Base-by-base conservation (phyloP, 2,113 vertebrate genomes). In the Pseudopipra pipra region DNA sequence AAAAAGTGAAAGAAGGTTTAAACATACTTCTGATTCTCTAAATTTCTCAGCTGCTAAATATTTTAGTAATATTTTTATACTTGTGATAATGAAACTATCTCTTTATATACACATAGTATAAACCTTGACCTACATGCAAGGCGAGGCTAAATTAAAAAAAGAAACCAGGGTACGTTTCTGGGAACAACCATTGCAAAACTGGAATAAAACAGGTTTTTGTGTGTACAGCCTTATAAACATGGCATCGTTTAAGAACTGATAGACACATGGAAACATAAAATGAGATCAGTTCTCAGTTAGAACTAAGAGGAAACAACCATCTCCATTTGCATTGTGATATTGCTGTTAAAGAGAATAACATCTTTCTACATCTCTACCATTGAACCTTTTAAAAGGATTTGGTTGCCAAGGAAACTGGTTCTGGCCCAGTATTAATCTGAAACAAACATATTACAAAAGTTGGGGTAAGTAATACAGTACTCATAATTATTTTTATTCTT, bases 401-500 rank as follows among this genome's bases (percentile, higher is more conserved):
- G 95, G 98, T 99, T 99, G 98, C 98, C 99, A 99, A 98, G 98
- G 99, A 98, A 99, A 99, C 98, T 98, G 98, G 98, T 98, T 98
- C 98, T 98, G 99, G 99, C 98, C 98, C 99, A 98, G 96, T 98
- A 98, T 98, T 98, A 98, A 98, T 98, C 98, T 98, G 97, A 98
- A 98, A 98, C 95, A 98, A 98, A 97, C 96, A 93, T 89, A 96
- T 97, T 96, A 96, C 95, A 97, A 96, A 97, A 96, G 96, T 94
- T 98, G 95, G 89, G 85, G 93, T 93, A 95, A 97, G 95, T 89
- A 93, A 85, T 91, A 86, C 89, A 95, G 65, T 85, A 93, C 66
- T 88, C 84, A 35, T 81, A 91, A 84, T 97, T 96, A 52, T 84
- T 96, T 96, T 94, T 81, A 71, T 78, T 80, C 88, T 72, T 96